phyloP scores from a whole-genome alignment of 2,797 vertebrate species.

The Acanthopagrus latus region DNA sequence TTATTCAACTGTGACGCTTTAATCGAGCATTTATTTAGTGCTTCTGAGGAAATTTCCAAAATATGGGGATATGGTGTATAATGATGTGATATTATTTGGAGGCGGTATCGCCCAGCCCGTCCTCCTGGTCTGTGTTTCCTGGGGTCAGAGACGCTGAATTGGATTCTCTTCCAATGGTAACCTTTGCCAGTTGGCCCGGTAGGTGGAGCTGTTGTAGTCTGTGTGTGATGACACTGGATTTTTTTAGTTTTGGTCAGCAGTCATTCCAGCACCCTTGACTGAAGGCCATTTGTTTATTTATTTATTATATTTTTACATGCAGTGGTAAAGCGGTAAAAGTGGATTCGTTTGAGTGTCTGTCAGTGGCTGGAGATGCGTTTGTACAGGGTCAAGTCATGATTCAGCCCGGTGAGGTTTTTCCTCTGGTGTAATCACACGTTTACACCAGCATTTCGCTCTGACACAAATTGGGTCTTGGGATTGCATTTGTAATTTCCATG shows the following conservation, averaged over 20 bases:
- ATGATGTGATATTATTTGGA: no score
- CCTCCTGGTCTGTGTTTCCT: no score
- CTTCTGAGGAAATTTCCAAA: no score
- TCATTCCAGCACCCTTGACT: conserved; percentile 1
- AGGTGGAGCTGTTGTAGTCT: conserved; percentile 44
- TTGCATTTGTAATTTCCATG: conserved; percentile 69
- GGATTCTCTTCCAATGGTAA: conserved; percentile 2
- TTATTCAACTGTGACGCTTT: no score
- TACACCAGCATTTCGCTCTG: conserved; percentile 45
- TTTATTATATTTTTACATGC: not conserved
- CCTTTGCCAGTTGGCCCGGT: not conserved
- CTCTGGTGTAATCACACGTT: conserved; percentile 49
- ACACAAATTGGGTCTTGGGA: conserved; percentile 61
- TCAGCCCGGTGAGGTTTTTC: conserved; percentile 33
- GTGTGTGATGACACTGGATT: not conserved
- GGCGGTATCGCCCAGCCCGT: no score
- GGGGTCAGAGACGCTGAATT: not conserved
- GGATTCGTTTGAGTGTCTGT: conserved; percentile 48
- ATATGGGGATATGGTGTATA: no score
- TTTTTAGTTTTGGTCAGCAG: not conserved
- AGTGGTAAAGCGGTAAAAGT: conserved; percentile 40
- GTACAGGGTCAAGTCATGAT: conserved; percentile 38
- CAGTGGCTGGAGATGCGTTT: conserved; percentile 26
- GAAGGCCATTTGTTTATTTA: not conserved
- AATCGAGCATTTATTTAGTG: no score